Evolutionary conservation across 2,888 invertebrate species (phyloP).

Genomic region (Notodromas monacha): DNA sequence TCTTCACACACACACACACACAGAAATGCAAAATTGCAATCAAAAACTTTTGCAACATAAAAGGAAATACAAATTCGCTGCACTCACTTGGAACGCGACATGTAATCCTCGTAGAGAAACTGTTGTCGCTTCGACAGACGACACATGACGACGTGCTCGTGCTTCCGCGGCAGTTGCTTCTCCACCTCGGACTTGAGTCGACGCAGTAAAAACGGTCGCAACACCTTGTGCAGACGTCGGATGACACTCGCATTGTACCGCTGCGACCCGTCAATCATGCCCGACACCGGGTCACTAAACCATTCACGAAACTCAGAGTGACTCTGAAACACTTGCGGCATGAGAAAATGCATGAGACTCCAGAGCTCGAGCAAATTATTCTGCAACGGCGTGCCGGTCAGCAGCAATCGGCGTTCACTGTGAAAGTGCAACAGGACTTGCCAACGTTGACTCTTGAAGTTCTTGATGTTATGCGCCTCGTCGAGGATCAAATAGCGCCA

Average conservation of each 20-base stretch:
- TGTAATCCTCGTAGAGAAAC: slow-evolving; percentile 93
- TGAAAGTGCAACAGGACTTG: slow-evolving; percentile 78
- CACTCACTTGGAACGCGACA: slow-evolving; percentile 67
- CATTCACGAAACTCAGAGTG: slow-evolving; percentile 75
- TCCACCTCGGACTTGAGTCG: slow-evolving; percentile 79
- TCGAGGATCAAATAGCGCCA: slow-evolving; percentile 96
- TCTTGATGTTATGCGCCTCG: slow-evolving; percentile 97
- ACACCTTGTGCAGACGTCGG: slow-evolving; percentile 57
- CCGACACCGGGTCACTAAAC: slow-evolving; percentile 89
- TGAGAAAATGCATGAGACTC: slow-evolving; percentile 91
- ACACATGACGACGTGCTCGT: slow-evolving; percentile 76
- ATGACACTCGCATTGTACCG: slow-evolving; percentile 70
- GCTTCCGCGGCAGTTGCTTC: slow-evolving; percentile 85
- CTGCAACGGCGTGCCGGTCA: slow-evolving; percentile 82
- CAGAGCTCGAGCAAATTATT: slow-evolving; percentile 86
- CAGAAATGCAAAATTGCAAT: slow-evolving; percentile 6
- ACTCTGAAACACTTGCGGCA: slow-evolving; percentile 85
- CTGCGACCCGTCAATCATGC: slow-evolving; percentile 70
- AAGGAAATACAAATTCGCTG: neutral
- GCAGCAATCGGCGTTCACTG: slow-evolving; percentile 54
- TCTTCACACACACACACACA: slow-evolving; percentile 23
- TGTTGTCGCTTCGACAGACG: slow-evolving; percentile 78
- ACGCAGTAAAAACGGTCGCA: slow-evolving; percentile 67
- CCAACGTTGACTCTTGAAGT: slow-evolving; percentile 96
- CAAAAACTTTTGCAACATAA: slow-evolving; percentile 8